Evolutionary conservation across 2,797 vertebrate genomes (phyloP).

Genomic region (Microchirus variegatus): DNA sequence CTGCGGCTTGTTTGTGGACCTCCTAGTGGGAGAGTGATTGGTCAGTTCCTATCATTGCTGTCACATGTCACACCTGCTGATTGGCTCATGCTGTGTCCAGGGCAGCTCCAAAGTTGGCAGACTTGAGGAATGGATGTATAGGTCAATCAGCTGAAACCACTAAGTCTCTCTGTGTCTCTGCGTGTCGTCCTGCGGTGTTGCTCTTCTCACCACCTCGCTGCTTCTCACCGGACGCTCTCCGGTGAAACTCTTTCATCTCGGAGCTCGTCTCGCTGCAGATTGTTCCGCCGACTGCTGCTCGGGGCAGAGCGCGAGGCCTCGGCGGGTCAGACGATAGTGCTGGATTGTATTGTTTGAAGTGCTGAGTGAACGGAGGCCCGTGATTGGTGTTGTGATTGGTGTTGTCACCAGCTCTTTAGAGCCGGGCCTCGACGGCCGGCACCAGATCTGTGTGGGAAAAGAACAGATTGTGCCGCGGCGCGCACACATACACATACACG

Average conservation of each 20-base stretch:
- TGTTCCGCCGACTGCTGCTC: constrained; percentile 51
- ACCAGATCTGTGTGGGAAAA: constrained; percentile 83
- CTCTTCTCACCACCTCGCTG: constrained; percentile 38
- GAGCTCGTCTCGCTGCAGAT: constrained; percentile 21
- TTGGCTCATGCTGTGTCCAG: constrained; percentile 60
- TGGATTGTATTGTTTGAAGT: constrained; percentile 65
- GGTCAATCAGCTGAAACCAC: constrained; percentile 39
- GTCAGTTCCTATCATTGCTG: constrained; percentile 66
- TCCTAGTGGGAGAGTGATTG: constrained; percentile 70
- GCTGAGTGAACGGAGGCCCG: constrained; percentile 75
- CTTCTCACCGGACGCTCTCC: constrained; percentile 52
- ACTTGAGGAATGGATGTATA: constrained; percentile 36
- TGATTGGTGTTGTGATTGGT: constrained; percentile 74
- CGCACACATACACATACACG: constrained; percentile 27
- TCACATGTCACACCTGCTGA: constrained; percentile 75
- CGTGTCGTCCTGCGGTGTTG: constrained; percentile 18
- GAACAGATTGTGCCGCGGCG: constrained; percentile 39
- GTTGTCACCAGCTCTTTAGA: constrained; percentile 78
- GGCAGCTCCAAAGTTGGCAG: constrained; percentile 37
- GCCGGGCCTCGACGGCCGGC: constrained; percentile 49
- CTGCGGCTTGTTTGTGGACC: constrained; percentile 64
- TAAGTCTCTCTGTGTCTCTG: not conserved
- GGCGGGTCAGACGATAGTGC: constrained; percentile 45
- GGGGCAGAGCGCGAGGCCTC: constrained; percentile 28
- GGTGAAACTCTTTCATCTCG: constrained; percentile 61